phyloP scores from a whole-genome alignment of 2,888 invertebrate genomes.

The Eilema sororculum region DNA sequence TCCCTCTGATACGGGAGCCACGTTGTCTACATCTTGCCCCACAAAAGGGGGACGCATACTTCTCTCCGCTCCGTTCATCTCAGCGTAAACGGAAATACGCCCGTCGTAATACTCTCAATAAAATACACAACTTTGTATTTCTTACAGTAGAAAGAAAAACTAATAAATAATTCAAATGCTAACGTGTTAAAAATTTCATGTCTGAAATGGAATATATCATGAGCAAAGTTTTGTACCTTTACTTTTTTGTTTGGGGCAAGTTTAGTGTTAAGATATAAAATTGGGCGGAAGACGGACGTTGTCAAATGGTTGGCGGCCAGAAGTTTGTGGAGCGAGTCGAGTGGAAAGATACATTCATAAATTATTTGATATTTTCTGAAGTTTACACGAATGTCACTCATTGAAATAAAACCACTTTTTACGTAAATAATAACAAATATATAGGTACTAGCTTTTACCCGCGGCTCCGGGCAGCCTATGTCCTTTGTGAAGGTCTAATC shows the following conservation, averaged over 20 bases:
- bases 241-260: neutral
- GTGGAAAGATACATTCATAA: neutral
- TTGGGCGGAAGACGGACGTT: neutral
- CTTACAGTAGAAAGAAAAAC: neutral
- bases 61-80: neutral
- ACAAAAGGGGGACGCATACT: neutral
- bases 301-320: neutral
- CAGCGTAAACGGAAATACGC: neutral
- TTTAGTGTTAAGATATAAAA: neutral
- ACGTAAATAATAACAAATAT: too few species aligned
- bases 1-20: too few species aligned
- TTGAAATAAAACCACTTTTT: too few species aligned
- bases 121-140: neutral
- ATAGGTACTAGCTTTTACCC: too few species aligned
- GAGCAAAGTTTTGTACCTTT: neutral
- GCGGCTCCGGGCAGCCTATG: too few species aligned
- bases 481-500: too few species aligned
- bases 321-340: neutral
- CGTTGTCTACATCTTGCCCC: too few species aligned
- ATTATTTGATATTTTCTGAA: too few species aligned
- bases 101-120: neutral
- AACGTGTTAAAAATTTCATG: neutral
- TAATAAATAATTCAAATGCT: slow-evolving; percentile 4
- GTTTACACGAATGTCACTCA: too few species aligned
- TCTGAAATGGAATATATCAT: slow-evolving; percentile 2